phyloP scores from a whole-genome alignment of 2,797 vertebrate genomes.

The Balearica regulorum region DNA sequence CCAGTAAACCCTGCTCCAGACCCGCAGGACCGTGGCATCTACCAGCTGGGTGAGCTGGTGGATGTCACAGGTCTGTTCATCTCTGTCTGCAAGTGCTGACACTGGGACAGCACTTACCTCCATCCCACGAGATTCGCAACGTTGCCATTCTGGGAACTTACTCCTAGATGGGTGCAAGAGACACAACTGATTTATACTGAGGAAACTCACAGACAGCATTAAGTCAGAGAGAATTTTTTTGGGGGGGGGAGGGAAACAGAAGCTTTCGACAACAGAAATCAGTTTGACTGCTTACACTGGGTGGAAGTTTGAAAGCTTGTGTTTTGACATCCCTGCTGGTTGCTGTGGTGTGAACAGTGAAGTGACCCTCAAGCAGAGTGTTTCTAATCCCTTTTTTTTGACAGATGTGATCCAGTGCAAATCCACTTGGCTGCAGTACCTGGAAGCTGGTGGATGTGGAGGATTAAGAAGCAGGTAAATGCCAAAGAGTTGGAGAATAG shows the following conservation, averaged over 20 bases:
- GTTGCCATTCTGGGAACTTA: background rate
- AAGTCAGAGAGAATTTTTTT: background rate
- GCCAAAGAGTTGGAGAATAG: background rate
- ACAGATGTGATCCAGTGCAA: background rate
- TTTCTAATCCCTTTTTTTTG: background rate
- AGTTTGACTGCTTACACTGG: background rate
- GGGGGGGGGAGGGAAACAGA: background rate
- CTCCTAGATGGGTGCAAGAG: background rate
- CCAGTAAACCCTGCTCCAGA: background rate
- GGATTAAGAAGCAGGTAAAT: background rate
- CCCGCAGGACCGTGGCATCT: background rate
- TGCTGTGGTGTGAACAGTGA: background rate
- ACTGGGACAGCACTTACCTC: accelerated
- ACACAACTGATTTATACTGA: background rate
- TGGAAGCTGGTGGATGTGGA: background rate
- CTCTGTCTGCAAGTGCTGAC: background rate
- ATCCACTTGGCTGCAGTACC: background rate
- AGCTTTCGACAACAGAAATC: background rate
- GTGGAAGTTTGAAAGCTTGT: background rate
- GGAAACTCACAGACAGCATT: background rate
- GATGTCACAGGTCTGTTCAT: background rate
- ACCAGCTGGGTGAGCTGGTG: background rate
- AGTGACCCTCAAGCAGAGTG: background rate
- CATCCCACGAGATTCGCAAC: background rate
- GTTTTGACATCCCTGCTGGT: background rate